Conservation (phyloP, 2,888 invertebrate genomes). For the Mimas tiliae region DNA sequence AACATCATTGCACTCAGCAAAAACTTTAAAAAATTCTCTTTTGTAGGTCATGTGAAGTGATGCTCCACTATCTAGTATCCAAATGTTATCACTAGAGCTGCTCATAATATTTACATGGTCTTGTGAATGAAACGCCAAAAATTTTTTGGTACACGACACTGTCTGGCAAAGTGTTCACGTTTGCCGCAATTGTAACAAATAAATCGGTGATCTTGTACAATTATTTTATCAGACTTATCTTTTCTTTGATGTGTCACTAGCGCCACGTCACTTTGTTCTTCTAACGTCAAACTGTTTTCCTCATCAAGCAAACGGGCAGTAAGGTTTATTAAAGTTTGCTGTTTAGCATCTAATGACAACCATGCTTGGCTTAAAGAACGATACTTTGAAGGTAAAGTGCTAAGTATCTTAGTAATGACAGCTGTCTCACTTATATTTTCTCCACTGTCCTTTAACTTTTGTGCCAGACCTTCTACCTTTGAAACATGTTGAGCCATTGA, state of each 20-base stretch:
- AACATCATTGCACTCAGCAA: conserved; percentile 28
- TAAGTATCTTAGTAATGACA: conserved; percentile 45
- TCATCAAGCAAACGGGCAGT: conserved; percentile 40
- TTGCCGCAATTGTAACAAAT: conserved; percentile 43
- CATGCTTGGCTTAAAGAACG: conserved; percentile 42
- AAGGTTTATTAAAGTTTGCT: conserved; percentile 36
- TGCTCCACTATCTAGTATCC: conserved; percentile 45
- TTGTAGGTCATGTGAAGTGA: conserved; percentile 41
- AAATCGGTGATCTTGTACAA: conserved; percentile 35
- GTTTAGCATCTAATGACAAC: conserved; percentile 39
- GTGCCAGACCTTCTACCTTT: conserved; percentile 40
- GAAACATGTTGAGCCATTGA: conserved; percentile 42
- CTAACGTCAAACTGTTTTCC: conserved; percentile 13
- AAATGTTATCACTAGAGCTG: conserved; percentile 34
- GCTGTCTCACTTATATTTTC: conserved; percentile 43
- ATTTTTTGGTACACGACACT: conserved; percentile 42
- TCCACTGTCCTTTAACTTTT: conserved; percentile 42
- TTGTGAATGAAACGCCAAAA: conserved; percentile 32
- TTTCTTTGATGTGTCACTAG: background rate
- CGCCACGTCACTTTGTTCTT: background rate
- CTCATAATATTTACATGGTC: too few relatives aligned
- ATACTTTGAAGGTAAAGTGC: conserved; percentile 40
- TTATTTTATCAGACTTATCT: conserved; percentile 36
- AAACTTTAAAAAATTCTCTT: conserved; percentile 39
- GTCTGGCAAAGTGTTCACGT: conserved; percentile 41